Conservation (phyloP, 2,113 vertebrate species). For the Dendrocopos noguchii region DNA sequence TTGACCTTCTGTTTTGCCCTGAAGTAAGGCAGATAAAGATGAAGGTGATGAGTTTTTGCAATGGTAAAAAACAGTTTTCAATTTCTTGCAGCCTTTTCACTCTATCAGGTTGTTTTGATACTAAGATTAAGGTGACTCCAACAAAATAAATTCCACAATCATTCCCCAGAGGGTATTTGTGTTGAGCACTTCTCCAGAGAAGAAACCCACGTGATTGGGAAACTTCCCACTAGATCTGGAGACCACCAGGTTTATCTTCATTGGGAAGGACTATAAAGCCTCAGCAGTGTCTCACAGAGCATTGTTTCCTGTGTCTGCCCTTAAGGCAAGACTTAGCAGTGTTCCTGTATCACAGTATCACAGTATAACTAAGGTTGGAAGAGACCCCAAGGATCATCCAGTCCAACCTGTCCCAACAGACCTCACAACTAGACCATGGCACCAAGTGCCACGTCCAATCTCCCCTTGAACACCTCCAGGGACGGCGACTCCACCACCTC, state of each 20-base stretch:
- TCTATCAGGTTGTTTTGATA: not conserved
- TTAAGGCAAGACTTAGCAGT: not conserved
- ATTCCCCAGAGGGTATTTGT: not conserved
- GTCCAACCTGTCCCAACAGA: no score
- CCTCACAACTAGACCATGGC: no score
- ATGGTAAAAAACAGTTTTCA: not conserved
- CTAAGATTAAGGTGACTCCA: not conserved
- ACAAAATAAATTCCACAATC: not conserved
- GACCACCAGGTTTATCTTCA: not conserved
- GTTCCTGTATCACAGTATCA: no score
- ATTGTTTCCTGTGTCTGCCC: accelerated
- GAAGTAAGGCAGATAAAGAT: not conserved
- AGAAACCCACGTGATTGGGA: not conserved
- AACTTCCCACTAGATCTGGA: not conserved
- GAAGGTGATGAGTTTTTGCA: not conserved
- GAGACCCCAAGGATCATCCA: no score
- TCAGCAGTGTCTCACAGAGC: no score
- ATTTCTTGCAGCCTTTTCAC: not conserved
- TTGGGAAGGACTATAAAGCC: not conserved
- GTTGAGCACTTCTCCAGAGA: not conserved
- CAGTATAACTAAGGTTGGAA: no score
- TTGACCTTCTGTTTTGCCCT: constrained; percentile 36
- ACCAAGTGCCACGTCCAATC: no score
- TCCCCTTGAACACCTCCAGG: no score
- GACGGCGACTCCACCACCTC: no score